Base-by-base conservation (phyloP, 1,140 invertebrate species). In the Drosophila hydei region DNA sequence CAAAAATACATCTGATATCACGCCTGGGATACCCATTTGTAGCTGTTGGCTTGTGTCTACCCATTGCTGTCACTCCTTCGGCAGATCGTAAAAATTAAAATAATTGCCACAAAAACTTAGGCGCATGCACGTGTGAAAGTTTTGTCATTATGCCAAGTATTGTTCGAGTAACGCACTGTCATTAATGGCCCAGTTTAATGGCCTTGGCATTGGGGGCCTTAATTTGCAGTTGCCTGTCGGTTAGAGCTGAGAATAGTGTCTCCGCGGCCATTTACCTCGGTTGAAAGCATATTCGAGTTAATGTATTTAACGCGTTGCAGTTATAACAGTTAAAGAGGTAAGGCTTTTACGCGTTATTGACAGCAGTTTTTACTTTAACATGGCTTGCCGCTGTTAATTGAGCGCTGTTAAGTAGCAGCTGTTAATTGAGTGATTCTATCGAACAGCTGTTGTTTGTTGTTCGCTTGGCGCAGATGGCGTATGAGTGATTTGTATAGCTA, bases 71-170 rank as follows among this genome's bases (percentile, higher is more conserved):
- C 18, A 38, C 43, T 42, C 12, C 38, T 58, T 45, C 33, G 11
- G 75, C 55, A 81, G 67, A 81, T 88, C 77, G 75, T 87, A 88
- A 88, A 88, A 88, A 88, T 88, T 87, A 87, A 87, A 87, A 88
- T 87, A 75, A 87, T 87, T 88, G 78, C 78, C 72, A n/a, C 45
- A 71, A 75, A 87, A 87, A 33, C 69, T 87, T 58, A 33, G 43
- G 19, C 50, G 55, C 51, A 42, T 69, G 81, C 77, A 87, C 78
- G 78, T 87, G 81, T 70, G 77, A 73, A 87, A 87, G 75, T 87
- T 87, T 81, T 72, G 72, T 83, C 83, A 88, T 87, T 87, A 87
- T 76, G 79, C 65, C 62, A 64, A 84, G 79, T 81, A 83, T 43
- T 23, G 45, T 25, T 36, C 19, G 36, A 33, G 55, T 61, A 56